phyloP scores from a whole-genome alignment of 2,888 invertebrate species.

The Pyrocoelia pectoralis region DNA sequence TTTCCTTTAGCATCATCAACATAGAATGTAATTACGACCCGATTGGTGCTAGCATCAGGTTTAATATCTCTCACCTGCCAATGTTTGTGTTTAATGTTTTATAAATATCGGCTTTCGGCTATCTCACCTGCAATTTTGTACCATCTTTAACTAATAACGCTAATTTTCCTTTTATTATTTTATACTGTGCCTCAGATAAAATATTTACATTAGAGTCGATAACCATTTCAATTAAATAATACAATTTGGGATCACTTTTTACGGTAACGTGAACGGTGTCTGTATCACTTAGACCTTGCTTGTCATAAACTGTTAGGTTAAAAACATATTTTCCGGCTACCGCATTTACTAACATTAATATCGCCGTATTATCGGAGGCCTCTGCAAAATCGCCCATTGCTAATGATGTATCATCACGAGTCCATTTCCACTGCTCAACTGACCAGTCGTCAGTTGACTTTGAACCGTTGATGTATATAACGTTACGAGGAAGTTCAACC shows the following conservation, averaged over 20 bases:
- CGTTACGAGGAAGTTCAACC: constrained; percentile 76
- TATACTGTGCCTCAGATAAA: constrained; percentile 75
- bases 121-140: constrained; percentile 63
- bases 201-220: constrained; percentile 76
- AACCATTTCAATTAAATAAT: constrained; percentile 82
- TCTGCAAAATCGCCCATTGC: constrained; percentile 84
- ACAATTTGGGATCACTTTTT: constrained; percentile 76
- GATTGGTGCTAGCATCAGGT: constrained; percentile 62
- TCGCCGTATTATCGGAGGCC: constrained; percentile 76
- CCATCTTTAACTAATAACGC: constrained; percentile 80
- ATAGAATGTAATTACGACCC: constrained; percentile 62
- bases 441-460: constrained; percentile 87
- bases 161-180: constrained; percentile 81
- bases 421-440: constrained; percentile 86
- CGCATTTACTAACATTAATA: constrained; percentile 82
- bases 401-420: constrained; percentile 75
- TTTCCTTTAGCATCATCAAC: constrained; percentile 57
- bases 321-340: constrained; percentile 90
- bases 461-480: constrained; percentile 84
- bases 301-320: constrained; percentile 87
- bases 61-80: constrained; percentile 60
- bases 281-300: constrained; percentile 82
- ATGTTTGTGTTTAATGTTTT: no score
- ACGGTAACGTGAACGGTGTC: constrained; percentile 88
- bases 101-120: no score